A percentile compares a stretch with the other conserved stretches of the same genome.
Conservation (phyloP, 2,797 vertebrate species). For the Malacoraja senta region DNA sequence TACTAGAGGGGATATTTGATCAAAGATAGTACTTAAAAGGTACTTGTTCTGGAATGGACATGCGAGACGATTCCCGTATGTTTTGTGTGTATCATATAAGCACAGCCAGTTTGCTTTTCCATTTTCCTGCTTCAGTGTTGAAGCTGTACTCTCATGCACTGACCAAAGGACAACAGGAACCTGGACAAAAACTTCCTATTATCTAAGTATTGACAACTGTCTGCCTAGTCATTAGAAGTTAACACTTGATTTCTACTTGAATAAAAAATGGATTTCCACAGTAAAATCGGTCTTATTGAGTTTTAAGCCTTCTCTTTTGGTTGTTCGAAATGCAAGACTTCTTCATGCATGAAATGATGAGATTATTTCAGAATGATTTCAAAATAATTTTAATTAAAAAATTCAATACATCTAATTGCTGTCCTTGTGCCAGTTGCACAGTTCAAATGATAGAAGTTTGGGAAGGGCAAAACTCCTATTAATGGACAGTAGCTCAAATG, state of each 20-base stretch:
- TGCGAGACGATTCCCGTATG: too few species aligned
- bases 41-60: background rate
- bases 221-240: background rate
- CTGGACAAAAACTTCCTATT: background rate
- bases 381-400: constrained; percentile 11
- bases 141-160: background rate
- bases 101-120: background rate
- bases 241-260: background rate
- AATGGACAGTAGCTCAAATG: background rate
- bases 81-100: background rate
- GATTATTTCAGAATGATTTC: background rate
- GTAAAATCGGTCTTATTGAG: background rate
- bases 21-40: background rate
- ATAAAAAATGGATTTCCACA: background rate
- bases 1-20: background rate
- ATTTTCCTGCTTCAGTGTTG: background rate
- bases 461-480: background rate
- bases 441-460: background rate
- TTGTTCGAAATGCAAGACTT: background rate
- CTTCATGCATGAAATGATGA: background rate
- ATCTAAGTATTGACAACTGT: background rate
- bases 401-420: background rate
- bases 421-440: background rate
- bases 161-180: background rate
- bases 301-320: background rate